Base-by-base conservation (phyloP, 2,797 vertebrate genomes). In the Ctenopoma kingsleyae region DNA sequence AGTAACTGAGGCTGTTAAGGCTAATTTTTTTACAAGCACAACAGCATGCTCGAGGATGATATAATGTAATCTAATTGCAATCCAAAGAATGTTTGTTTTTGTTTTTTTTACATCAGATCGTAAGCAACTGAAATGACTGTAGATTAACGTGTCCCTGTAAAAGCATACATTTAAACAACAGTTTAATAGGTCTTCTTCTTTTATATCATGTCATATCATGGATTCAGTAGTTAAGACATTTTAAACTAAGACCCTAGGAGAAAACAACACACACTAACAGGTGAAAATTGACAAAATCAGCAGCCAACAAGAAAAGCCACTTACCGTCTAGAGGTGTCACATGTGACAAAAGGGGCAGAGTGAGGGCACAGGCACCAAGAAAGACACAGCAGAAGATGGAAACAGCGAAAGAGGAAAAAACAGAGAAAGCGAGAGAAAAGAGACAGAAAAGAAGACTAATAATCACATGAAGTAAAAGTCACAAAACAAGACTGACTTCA, bases 241-340 rank as follows among this genome's bases (percentile, higher is more conserved):
- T 78, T 61, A 56, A 65, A 38, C 53, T 36, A 58, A 59, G 54
- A 19, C 65, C 23, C 64, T 43, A 23, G 20, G 48, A 82, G 65
- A 77, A 53, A 60, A 56, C 46, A 38, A 63, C 58, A 62, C 64
- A 66, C 50, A 61, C 69, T 8, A 75, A 72, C 7, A 8, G 44
- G 54, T 66, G 54, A 64, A 32, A 49, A 81, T 19, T 13, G 62
- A 71, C 78, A 68, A 74, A 66, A 78, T 76, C 83, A 77, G 84
- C 70, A 55, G 84, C 67, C 73, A 68, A 92, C 90, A 87, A 89
- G 89, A 84, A 89, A 92, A 93, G 94, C 92, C 87, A 94, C 94
- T 95, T 94, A 95, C 94, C 92, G 89, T 95, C 94, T 95, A 80
- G 46, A 84, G 77, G 81, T 63, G 85, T 88, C 91, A 73, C 78